A percentile compares a stretch with the other conserved stretches of the same genome.
phyloP scores from a whole-genome alignment of 2,113 vertebrate genomes.

The Cariama cristata region DNA sequence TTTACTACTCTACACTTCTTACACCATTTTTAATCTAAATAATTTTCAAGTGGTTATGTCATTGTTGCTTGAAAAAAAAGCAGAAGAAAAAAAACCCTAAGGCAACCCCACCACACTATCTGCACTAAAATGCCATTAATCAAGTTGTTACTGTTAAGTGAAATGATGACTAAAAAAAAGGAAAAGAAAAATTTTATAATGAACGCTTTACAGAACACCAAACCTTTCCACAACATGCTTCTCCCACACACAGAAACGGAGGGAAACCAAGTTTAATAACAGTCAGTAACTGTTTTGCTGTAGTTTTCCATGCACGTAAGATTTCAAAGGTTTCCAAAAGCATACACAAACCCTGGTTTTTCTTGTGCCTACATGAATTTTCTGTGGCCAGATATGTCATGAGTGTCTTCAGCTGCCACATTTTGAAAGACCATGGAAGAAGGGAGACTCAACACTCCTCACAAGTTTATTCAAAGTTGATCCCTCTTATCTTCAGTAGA shows the following conservation, averaged over 20 bases:
- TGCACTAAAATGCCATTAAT: not conserved
- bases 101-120: not conserved
- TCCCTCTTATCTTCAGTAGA: not conserved
- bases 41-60: not conserved
- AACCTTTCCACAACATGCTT: not conserved
- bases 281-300: not conserved
- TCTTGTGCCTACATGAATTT: not conserved
- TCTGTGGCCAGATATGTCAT: not conserved
- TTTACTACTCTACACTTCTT: not conserved
- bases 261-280: not conserved
- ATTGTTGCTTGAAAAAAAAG: not conserved
- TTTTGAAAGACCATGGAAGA: not conserved
- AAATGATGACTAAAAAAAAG: not conserved
- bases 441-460: not conserved
- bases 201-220: not conserved
- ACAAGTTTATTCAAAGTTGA: not conserved
- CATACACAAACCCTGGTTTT: rapidly evolving
- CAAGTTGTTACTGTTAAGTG: not conserved
- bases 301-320: not conserved
- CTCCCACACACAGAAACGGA: not conserved
- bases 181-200: not conserved
- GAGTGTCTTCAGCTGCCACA: not conserved
- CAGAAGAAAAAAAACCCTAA: rapidly evolving
- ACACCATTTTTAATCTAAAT: not conserved
- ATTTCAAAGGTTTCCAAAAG: not conserved